phyloP scores from a whole-genome alignment of 2,797 vertebrate genomes.

The Florisuga fusca region DNA sequence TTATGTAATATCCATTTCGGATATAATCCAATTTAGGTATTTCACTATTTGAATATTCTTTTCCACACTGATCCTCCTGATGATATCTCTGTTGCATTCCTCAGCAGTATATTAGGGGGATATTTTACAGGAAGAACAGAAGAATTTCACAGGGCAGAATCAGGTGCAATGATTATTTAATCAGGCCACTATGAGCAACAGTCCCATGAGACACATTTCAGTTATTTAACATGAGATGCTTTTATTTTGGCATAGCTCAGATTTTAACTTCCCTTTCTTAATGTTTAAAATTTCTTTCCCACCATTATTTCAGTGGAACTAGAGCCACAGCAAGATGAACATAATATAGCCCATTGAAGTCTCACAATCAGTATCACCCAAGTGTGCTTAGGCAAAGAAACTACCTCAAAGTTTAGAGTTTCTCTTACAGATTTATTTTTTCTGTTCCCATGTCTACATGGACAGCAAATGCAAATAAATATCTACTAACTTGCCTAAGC shows the following conservation, averaged over 20 bases:
- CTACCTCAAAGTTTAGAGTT: background rate
- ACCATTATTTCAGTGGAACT: background rate
- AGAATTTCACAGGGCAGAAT: background rate
- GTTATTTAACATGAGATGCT: background rate
- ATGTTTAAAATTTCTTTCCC: background rate
- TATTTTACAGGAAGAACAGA: background rate
- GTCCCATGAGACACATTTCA: background rate
- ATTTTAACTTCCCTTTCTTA: background rate
- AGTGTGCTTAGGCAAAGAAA: background rate
- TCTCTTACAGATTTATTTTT: background rate
- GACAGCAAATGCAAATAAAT: background rate
- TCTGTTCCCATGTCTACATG: background rate
- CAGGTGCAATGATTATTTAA: background rate
- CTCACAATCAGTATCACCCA: background rate
- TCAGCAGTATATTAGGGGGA: background rate
- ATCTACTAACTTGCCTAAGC: background rate
- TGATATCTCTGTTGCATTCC: background rate
- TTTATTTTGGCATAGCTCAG: background rate
- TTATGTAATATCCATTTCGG: slow-evolving; percentile 39
- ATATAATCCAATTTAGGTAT: slow-evolving; percentile 36
- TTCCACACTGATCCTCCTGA: background rate
- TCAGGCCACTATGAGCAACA: background rate
- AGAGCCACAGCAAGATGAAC: background rate
- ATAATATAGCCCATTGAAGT: background rate
- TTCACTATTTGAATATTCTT: slow-evolving; percentile 34